Percentiles rank a stretch among this genome's conserved stretches.
These are phyloP conservation scores for Drymodes brunneopygia DNA, from an alignment of 2,113 vertebrate genomes.

Conservation along the genomic window DNA sequence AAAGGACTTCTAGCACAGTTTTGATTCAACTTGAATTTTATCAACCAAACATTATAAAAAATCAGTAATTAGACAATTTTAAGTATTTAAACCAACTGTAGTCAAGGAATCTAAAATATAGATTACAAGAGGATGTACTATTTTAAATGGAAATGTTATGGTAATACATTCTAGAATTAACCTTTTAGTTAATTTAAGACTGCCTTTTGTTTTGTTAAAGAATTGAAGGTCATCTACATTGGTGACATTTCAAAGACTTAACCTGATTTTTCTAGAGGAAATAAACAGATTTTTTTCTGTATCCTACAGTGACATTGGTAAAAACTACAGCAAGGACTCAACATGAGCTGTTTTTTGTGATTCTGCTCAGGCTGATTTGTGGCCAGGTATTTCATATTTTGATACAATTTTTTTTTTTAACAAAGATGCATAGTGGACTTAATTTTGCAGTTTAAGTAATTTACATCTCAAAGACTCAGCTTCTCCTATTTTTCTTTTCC, in stretches of 20 bases:
- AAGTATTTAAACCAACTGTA: background rate
- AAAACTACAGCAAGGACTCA: background rate
- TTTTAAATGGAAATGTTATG: constrained; percentile 40
- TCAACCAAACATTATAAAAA: background rate
- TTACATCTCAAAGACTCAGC: background rate
- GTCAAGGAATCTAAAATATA: background rate
- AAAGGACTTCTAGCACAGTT: background rate
- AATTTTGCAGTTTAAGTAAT: background rate
- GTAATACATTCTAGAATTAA: constrained; percentile 39
- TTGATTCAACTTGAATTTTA: background rate
- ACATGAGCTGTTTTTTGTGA: background rate
- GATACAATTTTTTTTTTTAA: background rate
- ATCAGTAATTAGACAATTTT: background rate
- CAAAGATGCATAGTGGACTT: background rate
- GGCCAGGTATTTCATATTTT: background rate
- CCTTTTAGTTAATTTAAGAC: constrained; percentile 27
- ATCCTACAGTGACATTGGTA: background rate
- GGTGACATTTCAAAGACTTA: constrained; percentile 14
- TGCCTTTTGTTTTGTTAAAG: constrained; percentile 27
- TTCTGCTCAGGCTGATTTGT: background rate
- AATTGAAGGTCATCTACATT: constrained; percentile 8
- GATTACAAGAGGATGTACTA: background rate
- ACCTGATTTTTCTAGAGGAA: background rate
- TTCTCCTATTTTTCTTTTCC: background rate
- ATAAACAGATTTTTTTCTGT: background rate